Conservation (phyloP, 2,888 invertebrate genomes). For the Loripinus fragilis region DNA sequence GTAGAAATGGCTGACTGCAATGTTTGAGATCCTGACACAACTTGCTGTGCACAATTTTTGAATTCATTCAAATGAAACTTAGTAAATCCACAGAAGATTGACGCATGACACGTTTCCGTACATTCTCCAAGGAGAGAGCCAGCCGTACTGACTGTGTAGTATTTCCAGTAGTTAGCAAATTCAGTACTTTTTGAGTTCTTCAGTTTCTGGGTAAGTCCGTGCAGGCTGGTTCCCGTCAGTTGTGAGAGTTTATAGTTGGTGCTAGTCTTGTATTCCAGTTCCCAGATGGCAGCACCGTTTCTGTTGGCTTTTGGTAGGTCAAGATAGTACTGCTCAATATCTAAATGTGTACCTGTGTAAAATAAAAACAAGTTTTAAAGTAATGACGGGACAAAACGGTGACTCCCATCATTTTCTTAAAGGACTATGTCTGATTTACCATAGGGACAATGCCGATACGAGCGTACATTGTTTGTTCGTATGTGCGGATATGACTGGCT, state of each 20-base stretch:
- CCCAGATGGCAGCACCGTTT: constrained; percentile 90
- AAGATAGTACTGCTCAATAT: constrained; percentile 95
- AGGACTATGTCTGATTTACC: no score
- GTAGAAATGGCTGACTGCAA: not conserved
- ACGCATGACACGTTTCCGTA: constrained; percentile 52
- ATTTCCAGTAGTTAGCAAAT: constrained; percentile 55
- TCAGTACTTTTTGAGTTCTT: constrained; percentile 27
- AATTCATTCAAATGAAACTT: constrained; percentile 42
- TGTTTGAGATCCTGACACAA: not conserved
- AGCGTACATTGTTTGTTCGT: no score
- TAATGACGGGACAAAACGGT: no score
- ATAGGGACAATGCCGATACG: no score
- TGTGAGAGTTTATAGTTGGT: constrained; percentile 90
- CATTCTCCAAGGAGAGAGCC: constrained; percentile 38
- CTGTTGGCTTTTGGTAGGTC: constrained; percentile 88
- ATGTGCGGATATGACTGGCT: no score
- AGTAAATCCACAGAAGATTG: constrained; percentile 50
- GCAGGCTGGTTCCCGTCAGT: constrained; percentile 91
- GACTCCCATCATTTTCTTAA: no score
- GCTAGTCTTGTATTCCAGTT: constrained; percentile 92
- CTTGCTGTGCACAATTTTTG: constrained; percentile 10
- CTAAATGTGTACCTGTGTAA: constrained; percentile 87
- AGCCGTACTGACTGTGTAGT: constrained; percentile 54
- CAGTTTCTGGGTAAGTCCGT: constrained; percentile 86
- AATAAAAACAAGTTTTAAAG: not conserved